Base-by-base conservation (phyloP, 2,888 invertebrate species). In the Lycia hirtaria region DNA sequence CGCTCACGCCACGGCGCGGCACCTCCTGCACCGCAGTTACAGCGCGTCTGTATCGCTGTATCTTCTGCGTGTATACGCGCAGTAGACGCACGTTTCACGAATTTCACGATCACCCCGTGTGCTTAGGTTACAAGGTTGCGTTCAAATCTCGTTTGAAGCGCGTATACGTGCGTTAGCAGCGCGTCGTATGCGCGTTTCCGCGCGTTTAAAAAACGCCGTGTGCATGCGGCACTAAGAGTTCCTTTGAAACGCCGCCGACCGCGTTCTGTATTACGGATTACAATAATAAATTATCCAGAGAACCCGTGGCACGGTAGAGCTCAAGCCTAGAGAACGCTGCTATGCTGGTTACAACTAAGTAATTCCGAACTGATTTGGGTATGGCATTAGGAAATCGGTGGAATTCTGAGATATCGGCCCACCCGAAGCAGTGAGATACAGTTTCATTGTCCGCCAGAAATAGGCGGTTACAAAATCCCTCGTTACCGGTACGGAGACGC, bases 381-480 rank as follows among this genome's bases (percentile, higher is more conserved):
- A 61, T 50, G 57, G 56, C 50, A 67, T 80, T 77, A 73, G 73
- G 69, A 80, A 79, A 82, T 64, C 53, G 64, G 62, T 60, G 57
- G 69, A 69, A 70, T 72, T 68, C 68, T 67, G 58, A 67, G 64
- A 53, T 62, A 66, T 69, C 71, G 71, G 69, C 74, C 75, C 71
- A 75, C 77, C 69, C 71, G 72, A 73, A 66, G 65, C 68, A 77
- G 71, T 62, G 66, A 75, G 75, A 78, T 78, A 79, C 74, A 53
- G 71, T 74, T 70, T 73, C 75, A 80, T 81, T 83, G 79, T 85
- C 61, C 65, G 71, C 75, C 78, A 78, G 76, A 84, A 82, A 83
- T 82, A 68, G 55, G 57, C 14, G 62, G 78, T 83, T 86, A 83
- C 85, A 81, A 81, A 85, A 85, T 77, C 76, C 74, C 78, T 81